Evolutionary conservation across 30 jellyfish, hydroid and myxozoan species (phyloP).

Genomic region (Morbakka virulenta): DNA sequence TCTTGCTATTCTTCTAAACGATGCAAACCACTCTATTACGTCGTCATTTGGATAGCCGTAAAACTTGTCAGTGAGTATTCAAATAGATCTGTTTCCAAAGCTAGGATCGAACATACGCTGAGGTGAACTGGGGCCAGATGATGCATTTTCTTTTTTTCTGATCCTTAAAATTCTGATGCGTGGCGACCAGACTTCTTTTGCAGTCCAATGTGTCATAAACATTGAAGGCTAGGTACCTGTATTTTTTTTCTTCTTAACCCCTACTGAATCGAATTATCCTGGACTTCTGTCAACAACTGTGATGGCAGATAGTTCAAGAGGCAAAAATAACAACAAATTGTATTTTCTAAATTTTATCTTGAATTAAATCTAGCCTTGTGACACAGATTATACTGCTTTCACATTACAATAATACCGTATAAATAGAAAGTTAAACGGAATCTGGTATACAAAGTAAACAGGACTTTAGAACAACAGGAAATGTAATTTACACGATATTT

Average conservation of each 20-base stretch:
- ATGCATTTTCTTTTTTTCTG: neutral
- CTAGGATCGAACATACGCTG: too few species aligned
- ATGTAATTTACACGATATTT: too few species aligned
- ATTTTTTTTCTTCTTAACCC: constrained; percentile 14
- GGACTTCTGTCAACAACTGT: constrained; percentile 48
- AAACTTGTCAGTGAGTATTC: too few species aligned
- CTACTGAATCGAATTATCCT: constrained; percentile 27
- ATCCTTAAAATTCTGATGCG: neutral
- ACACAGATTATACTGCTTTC: too few species aligned
- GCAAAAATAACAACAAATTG: too few species aligned
- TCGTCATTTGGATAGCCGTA: neutral
- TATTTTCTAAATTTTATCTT: too few species aligned
- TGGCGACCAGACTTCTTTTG: neutral
- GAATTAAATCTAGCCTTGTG: too few species aligned
- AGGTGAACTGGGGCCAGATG: neutral
- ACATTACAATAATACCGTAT: too few species aligned
- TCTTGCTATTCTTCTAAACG: neutral
- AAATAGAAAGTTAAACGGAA: too few species aligned
- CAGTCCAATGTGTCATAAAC: neutral
- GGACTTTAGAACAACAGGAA: too few species aligned
- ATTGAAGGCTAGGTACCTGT: neutral
- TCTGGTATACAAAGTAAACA: too few species aligned
- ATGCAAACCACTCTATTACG: neutral
- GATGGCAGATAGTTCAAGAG: neutral
- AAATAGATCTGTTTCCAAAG: too few species aligned